These are phyloP conservation scores for Umimayanthus kanabou DNA, from an alignment of 92 coral and sea anemone genomes.

Conservation along the genomic window DNA sequence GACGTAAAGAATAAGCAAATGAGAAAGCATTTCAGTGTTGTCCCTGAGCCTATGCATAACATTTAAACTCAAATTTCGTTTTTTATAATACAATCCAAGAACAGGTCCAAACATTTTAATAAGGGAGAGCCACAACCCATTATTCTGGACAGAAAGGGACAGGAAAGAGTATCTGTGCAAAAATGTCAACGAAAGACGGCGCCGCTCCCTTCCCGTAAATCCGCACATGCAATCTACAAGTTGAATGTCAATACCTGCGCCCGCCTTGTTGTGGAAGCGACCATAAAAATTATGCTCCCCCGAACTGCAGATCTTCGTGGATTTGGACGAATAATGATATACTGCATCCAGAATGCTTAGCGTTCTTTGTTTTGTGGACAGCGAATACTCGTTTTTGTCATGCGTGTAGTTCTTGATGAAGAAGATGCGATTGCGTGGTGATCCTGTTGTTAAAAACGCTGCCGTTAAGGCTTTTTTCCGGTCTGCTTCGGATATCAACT, in stretches of 20 bases:
- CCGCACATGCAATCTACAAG: too few species aligned
- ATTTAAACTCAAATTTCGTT: too few species aligned
- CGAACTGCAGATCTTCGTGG: constrained; percentile 60
- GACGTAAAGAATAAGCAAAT: too few species aligned
- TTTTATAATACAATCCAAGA: too few species aligned
- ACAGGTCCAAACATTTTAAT: too few species aligned
- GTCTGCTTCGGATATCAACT: constrained; percentile 50
- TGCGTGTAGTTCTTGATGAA: constrained; percentile 72
- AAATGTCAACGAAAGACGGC: too few species aligned
- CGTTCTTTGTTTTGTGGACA: constrained; percentile 56
- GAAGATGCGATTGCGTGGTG: constrained; percentile 70
- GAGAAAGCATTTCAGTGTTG: too few species aligned
- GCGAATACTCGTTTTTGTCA: constrained; percentile 41
- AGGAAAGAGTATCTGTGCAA: too few species aligned
- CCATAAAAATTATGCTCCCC: constrained; percentile 32
- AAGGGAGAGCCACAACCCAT: too few species aligned
- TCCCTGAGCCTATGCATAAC: too few species aligned
- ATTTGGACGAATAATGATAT: constrained; percentile 68
- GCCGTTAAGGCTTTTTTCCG: constrained; percentile 54
- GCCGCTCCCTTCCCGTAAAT: too few species aligned
- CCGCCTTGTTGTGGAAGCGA: constrained; percentile 14
- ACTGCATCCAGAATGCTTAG: constrained; percentile 65
- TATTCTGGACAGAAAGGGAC: too few species aligned
- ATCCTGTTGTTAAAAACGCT: constrained; percentile 74
- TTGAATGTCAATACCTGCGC: not conserved